phyloP scores from a whole-genome alignment of 2,113 vertebrate genomes.

The Neodon shergylaensis region DNA sequence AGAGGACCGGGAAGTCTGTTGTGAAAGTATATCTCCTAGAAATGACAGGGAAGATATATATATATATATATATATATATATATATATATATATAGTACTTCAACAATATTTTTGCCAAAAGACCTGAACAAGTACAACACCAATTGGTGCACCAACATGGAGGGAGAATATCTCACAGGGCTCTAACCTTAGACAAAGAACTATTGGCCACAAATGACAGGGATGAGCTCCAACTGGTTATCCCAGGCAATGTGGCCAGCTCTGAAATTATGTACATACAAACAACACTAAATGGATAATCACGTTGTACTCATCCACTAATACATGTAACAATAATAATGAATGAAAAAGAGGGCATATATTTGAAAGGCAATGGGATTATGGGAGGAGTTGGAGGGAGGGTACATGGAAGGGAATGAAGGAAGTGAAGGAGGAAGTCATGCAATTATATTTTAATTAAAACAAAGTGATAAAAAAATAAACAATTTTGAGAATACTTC shows the following conservation, averaged over 20 bases:
- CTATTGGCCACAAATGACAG: background rate
- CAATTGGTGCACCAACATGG: background rate
- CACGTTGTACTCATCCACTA: background rate
- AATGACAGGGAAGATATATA: background rate
- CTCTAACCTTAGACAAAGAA: background rate
- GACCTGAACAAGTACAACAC: background rate
- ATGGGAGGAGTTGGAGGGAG: background rate
- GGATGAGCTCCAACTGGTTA: no score
- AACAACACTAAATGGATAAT: background rate
- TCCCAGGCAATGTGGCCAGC: background rate
- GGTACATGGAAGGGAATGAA: background rate
- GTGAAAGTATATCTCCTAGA: background rate
- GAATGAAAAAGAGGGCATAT: background rate
- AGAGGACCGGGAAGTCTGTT: background rate
- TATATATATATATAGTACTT: no score
- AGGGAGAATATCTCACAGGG: no score
- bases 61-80: no score
- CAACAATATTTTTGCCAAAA: background rate
- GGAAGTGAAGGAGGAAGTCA: background rate
- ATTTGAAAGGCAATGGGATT: background rate
- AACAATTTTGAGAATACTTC: background rate
- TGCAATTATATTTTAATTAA: background rate
- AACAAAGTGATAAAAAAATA: background rate
- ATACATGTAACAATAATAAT: background rate
- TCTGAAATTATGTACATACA: background rate